Percentiles rank a stretch among this genome's conserved stretches.
Conservation (phyloP, 2,888 invertebrate genomes). For the Galeopsomyia nigrocyanea region DNA sequence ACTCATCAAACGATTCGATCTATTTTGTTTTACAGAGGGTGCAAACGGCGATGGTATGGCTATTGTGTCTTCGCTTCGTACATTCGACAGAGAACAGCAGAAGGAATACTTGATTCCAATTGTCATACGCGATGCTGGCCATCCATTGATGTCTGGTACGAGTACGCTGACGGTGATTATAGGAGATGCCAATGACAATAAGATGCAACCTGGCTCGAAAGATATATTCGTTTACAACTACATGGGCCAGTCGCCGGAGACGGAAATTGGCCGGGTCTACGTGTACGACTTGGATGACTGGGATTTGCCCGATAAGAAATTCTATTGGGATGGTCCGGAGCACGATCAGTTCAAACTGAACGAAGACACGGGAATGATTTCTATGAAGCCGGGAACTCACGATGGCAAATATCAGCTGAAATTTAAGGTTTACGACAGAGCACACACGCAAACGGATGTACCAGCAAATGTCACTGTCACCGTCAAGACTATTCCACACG, state of each 20-base stretch:
- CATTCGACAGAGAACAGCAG: constrained; percentile 95
- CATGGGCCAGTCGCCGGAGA: constrained; percentile 89
- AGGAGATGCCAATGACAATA: constrained; percentile 98
- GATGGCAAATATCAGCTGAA: constrained; percentile 87
- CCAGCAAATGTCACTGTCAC: constrained; percentile 96
- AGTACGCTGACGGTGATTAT: constrained; percentile 96
- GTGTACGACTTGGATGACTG: constrained; percentile 98
- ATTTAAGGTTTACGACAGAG: constrained; percentile 92
- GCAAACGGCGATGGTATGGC: constrained; percentile 99
- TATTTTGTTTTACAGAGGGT: constrained; percentile 76
- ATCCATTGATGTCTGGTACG: constrained; percentile 96
- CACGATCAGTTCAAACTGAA: constrained; percentile 91
- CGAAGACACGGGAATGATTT: constrained; percentile 94
- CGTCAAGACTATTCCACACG: constrained; percentile 94
- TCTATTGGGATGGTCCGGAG: constrained; percentile 91
- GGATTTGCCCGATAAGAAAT: constrained; percentile 98
- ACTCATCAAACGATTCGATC: background rate
- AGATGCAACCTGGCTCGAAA: constrained; percentile 98
- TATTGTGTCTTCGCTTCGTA: constrained; percentile 91
- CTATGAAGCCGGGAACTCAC: constrained; percentile 92
- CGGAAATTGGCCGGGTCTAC: constrained; percentile 94
- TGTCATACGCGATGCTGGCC: constrained; percentile 96
- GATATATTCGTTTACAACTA: constrained; percentile 98
- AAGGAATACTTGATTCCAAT: constrained; percentile 98
- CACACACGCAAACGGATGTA: constrained; percentile 95